Percentiles rank a stretch among this genome's conserved stretches.
Evolutionary conservation across 30 jellyfish, hydroid and myxozoan genomes (phyloP).

Genomic region (Pelagia noctiluca): DNA sequence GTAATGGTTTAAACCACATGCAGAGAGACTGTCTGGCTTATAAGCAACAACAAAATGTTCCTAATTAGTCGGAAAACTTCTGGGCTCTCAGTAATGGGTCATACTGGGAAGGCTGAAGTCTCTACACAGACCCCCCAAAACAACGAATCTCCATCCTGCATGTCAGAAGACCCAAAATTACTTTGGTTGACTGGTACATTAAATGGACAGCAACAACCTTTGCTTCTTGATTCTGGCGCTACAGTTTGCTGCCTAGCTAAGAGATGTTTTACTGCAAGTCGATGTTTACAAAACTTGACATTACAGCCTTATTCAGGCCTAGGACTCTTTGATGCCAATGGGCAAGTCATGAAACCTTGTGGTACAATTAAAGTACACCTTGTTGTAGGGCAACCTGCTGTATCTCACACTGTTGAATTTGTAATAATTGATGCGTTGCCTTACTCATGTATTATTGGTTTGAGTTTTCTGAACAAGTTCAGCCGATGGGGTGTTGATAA

Average conservation of each 20-base stretch:
- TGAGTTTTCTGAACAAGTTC: constrained; percentile 49
- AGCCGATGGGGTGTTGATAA: constrained; percentile 50
- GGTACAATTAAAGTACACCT: constrained; percentile 31
- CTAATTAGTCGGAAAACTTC: constrained; percentile 51
- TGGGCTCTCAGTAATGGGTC: constrained; percentile 52
- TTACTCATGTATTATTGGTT: constrained; percentile 57
- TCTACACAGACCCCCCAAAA: constrained; percentile 49
- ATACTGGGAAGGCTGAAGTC: constrained; percentile 39
- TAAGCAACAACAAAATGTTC: neutral
- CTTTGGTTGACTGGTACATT: constrained; percentile 60
- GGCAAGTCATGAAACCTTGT: constrained; percentile 34
- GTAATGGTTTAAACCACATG: constrained; percentile 35
- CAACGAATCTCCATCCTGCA: neutral
- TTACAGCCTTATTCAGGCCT: constrained; percentile 37
- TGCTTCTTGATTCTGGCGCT: constrained; percentile 33
- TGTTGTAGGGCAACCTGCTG: constrained; percentile 45
- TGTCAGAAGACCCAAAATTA: neutral
- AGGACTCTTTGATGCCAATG: constrained; percentile 45
- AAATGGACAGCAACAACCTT: neutral
- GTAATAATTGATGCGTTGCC: constrained; percentile 40
- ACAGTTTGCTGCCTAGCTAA: constrained; percentile 36
- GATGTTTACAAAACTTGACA: constrained; percentile 12
- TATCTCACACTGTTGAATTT: constrained; percentile 43
- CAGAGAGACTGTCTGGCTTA: constrained; percentile 39
- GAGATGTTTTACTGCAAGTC: constrained; percentile 33